Base-by-base conservation (phyloP, 1,140 invertebrate genomes). In the Oedothorax gibbosus region DNA sequence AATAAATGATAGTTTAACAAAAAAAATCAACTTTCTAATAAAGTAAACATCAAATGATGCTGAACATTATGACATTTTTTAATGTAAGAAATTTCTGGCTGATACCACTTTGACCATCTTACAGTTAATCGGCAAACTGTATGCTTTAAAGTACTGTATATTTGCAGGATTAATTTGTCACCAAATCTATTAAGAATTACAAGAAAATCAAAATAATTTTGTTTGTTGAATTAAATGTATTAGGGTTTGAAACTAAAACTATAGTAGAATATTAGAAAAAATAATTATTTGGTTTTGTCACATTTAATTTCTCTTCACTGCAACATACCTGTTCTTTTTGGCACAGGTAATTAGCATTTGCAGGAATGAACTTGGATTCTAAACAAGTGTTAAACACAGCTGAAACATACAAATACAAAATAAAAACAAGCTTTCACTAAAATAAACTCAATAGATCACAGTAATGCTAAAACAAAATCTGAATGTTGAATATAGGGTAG, bases 311-410 rank as follows among this genome's bases (percentile, higher is more conserved):
- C 21, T 11, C 10, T 10, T 57, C 54, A 54, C 18, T 6, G 11
- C 12, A 57, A 49, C 10, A 50, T 73, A 82, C 68, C 69, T 73
- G 57, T 15, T 82, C 69, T 65, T 64, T 73, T 64, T 82, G 80
- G 57, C 69, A 72, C 49, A 82, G 35, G 14, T 7, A 9, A 10
- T 64, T 57, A 62, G 73, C n/a, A 82, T 73, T 82, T n/a, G 68
- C 54, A 54, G 80, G 60, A 64, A 64, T 20, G 20, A 21, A 64
- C 7, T 51, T 60, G 49, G 54, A 35, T 62, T 82, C 35, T 18
- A 72, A 53, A 62, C 80, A 82, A 53, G 80, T 73, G 18, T 82
- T 82, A 15, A 82, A 82, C 11, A 82, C 68, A 53, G 56, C 80
- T 82, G 69, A 72, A 82, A 82, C 51, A 71, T 12, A 51, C 21